Percentiles rank a stretch among this genome's conserved stretches.
Conservation (phyloP, 2,113 vertebrate species). For the Delphinapterus leucas region DNA sequence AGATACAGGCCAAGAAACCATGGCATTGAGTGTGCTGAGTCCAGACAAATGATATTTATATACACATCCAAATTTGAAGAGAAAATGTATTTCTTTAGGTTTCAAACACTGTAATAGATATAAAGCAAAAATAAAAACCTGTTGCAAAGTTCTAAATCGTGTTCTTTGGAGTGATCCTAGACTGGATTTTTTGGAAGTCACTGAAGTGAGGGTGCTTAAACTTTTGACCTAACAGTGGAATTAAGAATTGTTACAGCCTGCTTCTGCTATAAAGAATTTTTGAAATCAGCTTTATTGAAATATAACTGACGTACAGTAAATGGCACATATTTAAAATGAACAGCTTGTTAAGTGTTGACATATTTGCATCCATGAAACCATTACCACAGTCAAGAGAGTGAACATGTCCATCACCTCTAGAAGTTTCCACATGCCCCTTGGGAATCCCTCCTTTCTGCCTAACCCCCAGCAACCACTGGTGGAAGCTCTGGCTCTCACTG, state of each 20-base stretch:
- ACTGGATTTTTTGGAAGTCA: background rate
- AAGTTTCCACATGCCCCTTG: background rate
- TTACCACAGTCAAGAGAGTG: background rate
- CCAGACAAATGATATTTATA: constrained; percentile 79
- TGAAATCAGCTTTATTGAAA: constrained; percentile 7
- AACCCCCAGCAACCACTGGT: background rate
- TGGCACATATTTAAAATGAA: constrained; percentile 43
- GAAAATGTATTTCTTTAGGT: constrained; percentile 80
- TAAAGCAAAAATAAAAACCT: constrained; percentile 79
- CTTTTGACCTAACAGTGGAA: background rate
- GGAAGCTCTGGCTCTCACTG: background rate
- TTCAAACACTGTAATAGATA: constrained; percentile 80
- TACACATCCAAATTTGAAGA: constrained; percentile 80
- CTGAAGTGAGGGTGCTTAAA: background rate
- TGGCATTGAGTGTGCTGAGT: constrained; percentile 71
- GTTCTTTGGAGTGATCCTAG: constrained; percentile 34
- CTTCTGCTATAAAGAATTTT: background rate
- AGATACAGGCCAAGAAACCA: constrained; percentile 68
- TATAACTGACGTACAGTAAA: background rate
- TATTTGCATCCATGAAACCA: background rate
- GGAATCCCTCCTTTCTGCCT: background rate
- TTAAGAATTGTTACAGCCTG: constrained; percentile 11
- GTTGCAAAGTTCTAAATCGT: constrained; percentile 73
- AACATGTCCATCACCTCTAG: background rate
- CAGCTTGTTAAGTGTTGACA: background rate